Conservation (phyloP, 2,888 invertebrate genomes). For the Lissocephala sabroskyi region DNA sequence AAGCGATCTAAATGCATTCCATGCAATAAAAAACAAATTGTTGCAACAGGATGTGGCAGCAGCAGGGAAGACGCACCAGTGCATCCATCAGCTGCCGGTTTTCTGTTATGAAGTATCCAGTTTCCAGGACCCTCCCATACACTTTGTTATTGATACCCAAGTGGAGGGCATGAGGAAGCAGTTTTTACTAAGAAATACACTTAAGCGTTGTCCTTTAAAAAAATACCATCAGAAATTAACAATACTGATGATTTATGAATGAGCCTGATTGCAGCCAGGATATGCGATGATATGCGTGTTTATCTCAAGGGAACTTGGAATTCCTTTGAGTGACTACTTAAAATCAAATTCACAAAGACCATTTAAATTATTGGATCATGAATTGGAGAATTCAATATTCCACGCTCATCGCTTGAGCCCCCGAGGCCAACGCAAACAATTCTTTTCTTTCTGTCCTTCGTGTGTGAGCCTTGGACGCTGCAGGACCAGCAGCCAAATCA, state of each 20-base stretch:
- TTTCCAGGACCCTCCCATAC: background rate
- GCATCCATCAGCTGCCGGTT: background rate
- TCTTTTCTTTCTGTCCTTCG: too few relatives aligned
- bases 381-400: slow-evolving; percentile 16
- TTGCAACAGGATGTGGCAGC: background rate
- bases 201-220: slow-evolving; percentile 32
- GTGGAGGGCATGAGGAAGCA: slow-evolving; percentile 6
- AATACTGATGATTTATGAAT: slow-evolving; percentile 57
- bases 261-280: slow-evolving; percentile 46
- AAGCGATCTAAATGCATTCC: background rate
- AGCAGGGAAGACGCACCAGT: background rate
- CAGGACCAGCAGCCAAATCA: slow-evolving; percentile 36
- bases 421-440: too few relatives aligned
- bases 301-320: slow-evolving; percentile 19
- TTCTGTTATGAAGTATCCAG: background rate
- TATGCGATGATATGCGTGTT: slow-evolving; percentile 16
- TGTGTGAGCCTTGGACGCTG: background rate
- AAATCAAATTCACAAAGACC: slow-evolving; percentile 53
- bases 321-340: slow-evolving; percentile 38
- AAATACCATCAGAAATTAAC: slow-evolving; percentile 34
- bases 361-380: slow-evolving; percentile 39
- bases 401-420: too few relatives aligned
- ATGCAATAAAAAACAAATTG: background rate
- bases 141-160: too few relatives aligned
- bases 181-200: slow-evolving; percentile 23